Percentiles rank a stretch among this genome's conserved stretches.
Evolutionary conservation across 2,113 vertebrate genomes (phyloP).

Genomic region (Lepidothrix coronata): DNA sequence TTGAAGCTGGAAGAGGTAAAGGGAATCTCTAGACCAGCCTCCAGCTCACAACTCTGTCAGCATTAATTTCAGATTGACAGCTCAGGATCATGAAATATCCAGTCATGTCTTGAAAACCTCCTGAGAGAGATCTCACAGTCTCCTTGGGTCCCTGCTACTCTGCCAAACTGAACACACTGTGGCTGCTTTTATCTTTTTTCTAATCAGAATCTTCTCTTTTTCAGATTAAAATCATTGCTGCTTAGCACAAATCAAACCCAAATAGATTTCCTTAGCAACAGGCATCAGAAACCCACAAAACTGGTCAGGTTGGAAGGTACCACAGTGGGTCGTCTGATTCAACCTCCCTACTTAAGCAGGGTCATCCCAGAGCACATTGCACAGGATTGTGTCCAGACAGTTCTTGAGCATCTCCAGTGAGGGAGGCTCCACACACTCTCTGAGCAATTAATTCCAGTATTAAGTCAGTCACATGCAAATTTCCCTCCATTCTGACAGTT

Average conservation of each 20-base stretch:
- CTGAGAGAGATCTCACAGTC: background rate
- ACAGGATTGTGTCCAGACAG: background rate
- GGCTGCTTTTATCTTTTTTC: background rate
- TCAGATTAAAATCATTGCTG: background rate
- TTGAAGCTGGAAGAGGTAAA: background rate
- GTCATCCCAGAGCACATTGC: accelerated
- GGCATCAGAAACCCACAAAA: background rate
- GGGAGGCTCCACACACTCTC: no score
- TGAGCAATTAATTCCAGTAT: background rate
- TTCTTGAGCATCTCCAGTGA: background rate
- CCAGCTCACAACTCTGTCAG: background rate
- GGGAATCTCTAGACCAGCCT: background rate
- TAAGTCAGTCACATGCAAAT: background rate
- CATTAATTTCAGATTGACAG: background rate
- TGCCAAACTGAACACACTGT: background rate
- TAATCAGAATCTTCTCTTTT: background rate
- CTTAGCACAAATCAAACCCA: background rate
- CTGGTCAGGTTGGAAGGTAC: background rate
- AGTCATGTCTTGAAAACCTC: background rate
- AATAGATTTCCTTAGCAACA: background rate
- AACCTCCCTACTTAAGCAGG: background rate
- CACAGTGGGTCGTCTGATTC: background rate
- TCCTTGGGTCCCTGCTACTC: background rate
- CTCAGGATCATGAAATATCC: background rate
- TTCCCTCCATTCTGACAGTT: background rate